Conservation (phyloP, 2,888 invertebrate genomes). For the Cantharis flavilabris region DNA sequence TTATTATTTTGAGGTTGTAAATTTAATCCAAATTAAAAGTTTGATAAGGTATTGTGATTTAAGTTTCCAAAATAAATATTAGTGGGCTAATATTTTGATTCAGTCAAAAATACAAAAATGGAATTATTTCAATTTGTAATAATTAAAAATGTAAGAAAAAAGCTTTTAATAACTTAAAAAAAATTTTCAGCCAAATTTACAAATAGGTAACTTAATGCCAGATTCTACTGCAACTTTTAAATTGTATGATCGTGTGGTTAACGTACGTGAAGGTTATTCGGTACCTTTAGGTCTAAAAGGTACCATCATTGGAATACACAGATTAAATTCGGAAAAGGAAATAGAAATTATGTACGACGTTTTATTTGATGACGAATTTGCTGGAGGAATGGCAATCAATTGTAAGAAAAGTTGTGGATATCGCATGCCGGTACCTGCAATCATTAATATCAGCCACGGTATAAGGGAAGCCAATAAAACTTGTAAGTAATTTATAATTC, state of each 20-base stretch:
- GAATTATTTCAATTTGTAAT: background rate
- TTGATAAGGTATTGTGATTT: background rate
- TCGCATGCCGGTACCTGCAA: conserved; percentile 57
- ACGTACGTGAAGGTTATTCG: conserved; percentile 72
- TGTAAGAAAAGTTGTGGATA: conserved; percentile 59
- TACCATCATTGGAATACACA: conserved; percentile 76
- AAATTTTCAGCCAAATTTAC: conserved; percentile 52
- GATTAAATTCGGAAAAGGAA: conserved; percentile 38
- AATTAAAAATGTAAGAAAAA: background rate
- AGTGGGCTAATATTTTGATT: background rate
- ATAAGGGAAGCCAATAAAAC: conserved; percentile 47
- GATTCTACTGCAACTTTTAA: conserved; percentile 69
- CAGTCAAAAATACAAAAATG: background rate
- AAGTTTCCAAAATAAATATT: background rate
- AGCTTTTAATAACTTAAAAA: background rate
- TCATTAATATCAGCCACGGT: conserved; percentile 67
- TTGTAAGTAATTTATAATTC: background rate
- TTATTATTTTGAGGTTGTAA: background rate
- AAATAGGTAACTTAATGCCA: conserved; percentile 62
- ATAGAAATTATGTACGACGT: conserved; percentile 73
- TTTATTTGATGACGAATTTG: conserved; percentile 78
- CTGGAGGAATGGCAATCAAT: conserved; percentile 65
- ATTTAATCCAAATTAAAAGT: background rate
- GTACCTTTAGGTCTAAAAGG: conserved; percentile 85
- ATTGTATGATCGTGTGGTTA: conserved; percentile 85